phyloP scores from a whole-genome alignment of 1,140 invertebrate species.

The Gryon sp. region DNA sequence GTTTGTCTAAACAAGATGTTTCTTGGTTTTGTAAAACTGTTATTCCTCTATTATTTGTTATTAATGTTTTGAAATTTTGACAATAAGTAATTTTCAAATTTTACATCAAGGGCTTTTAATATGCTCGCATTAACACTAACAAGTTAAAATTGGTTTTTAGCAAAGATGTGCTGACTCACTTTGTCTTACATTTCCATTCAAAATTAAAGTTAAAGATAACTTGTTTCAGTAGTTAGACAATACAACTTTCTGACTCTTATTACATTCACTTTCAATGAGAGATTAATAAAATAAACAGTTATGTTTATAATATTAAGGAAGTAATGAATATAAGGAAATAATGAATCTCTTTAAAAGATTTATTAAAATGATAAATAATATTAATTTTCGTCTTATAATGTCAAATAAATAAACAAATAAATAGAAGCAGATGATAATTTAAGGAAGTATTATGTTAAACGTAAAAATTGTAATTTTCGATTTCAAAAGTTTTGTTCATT shows the following conservation, averaged over 20 bases:
- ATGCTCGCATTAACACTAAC: slow-evolving; percentile 25
- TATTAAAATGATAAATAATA: too few species aligned
- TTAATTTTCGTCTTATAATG: too few species aligned
- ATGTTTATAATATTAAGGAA: too few species aligned
- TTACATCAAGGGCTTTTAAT: slow-evolving; percentile 21
- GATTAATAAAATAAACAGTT: not conserved
- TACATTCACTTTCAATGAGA: slow-evolving; percentile 6
- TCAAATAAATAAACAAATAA: too few species aligned
- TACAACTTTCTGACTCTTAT: slow-evolving; percentile 19
- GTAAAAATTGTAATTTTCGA: slow-evolving; percentile 14
- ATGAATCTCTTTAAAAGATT: too few species aligned
- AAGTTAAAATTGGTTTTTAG: slow-evolving; percentile 39
- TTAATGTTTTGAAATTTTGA: slow-evolving; percentile 8
- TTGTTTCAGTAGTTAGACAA: slow-evolving; percentile 17
- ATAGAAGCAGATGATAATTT: too few species aligned
- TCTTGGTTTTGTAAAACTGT: not conserved
- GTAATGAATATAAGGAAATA: slow-evolving; percentile 7
- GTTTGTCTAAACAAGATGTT: not conserved
- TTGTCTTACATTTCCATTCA: slow-evolving; percentile 6
- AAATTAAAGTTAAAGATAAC: slow-evolving; percentile 26
- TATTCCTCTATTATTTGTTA: slow-evolving; percentile 13
- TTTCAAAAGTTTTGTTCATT: slow-evolving; percentile 6
- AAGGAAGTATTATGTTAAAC: too few species aligned
- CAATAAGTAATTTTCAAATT: slow-evolving; percentile 15
- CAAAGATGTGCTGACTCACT: slow-evolving; percentile 21